Evolutionary conservation across 2,888 invertebrate genomes (phyloP), one percentile per base, ranked within the genome.

Genomic region (Acronicta aceris): DNA sequence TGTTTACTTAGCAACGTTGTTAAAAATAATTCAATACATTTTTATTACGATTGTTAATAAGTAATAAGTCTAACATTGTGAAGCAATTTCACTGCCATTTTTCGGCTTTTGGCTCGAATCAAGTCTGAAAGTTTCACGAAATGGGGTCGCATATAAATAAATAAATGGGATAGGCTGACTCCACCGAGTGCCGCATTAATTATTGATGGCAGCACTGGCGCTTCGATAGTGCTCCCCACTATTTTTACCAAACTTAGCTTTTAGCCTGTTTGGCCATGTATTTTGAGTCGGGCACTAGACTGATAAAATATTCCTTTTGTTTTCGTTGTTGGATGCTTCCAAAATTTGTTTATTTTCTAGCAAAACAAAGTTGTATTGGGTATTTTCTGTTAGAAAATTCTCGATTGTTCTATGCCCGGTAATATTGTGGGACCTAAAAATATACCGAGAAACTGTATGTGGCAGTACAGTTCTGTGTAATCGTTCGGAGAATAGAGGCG

Each of bases 91-190:
- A 40, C 42, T 57, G 60, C 64, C 70, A 68, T 63, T 68, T 59
- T 38, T 38, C 55, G 38, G 58, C 55, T 33, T 33, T 69, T 51
- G 48, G 48, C 54, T 52, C 60, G 50, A 61, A 60, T 58, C 51
- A 66, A 61, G 58, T 71, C 63, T 50, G 65, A 75, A 83, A 77
- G 73, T 81, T 81, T 67, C 61, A 71, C 73, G 60, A 68, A 79
- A 81, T 76, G 79, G 70, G 81, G 77, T 76, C 76, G 52, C 54
- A 57, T 77, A 79, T 87, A 79, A 85, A 89, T 89, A 89, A 86
- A 81, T 84, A 72, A 88, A 81, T 66, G 73, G 64, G 64, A 80
- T 74, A 74, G 74, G 66, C 68, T 50, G 66, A 65, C 75, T 76
- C 74, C 64, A 72, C 65, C 69, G 74, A 74, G 67, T 67, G 70